These are phyloP conservation scores for Syngnathus acus DNA, from an alignment of 2,797 vertebrate genomes.

Conservation along the genomic window DNA sequence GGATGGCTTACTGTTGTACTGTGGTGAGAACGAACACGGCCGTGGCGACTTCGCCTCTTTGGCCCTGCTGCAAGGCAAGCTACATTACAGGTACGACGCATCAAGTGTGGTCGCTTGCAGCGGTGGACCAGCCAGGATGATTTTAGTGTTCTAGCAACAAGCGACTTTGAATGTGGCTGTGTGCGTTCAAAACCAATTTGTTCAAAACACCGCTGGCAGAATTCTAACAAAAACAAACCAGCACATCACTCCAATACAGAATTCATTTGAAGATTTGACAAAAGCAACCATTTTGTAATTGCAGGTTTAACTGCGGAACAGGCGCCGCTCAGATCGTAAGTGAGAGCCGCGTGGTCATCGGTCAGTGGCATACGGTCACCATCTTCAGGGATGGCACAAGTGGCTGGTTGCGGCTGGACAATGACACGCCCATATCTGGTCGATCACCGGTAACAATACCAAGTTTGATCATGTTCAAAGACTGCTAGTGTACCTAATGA, in stretches of 20 bases:
- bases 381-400: slow-evolving; percentile 82
- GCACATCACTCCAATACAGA: no score
- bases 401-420: slow-evolving; percentile 84
- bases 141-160: no score
- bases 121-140: not conserved
- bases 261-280: no score
- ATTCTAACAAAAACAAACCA: no score
- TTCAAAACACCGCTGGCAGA: no score
- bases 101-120: not conserved
- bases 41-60: slow-evolving; percentile 88
- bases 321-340: slow-evolving; percentile 79
- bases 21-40: slow-evolving; percentile 87
- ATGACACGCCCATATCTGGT: slow-evolving; percentile 73
- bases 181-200: no score
- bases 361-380: slow-evolving; percentile 79
- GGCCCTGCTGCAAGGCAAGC: slow-evolving; percentile 73
- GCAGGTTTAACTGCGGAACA: slow-evolving; percentile 93
- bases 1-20: slow-evolving; percentile 87
- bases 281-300: not conserved
- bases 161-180: no score
- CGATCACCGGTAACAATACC: slow-evolving; percentile 77
- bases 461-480: not conserved
- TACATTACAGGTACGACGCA: slow-evolving; percentile 85
- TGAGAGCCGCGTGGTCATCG: slow-evolving; percentile 75
- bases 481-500: not conserved